phyloP scores from a whole-genome alignment of 2,888 invertebrate genomes.

The Lasioglossum morio region DNA sequence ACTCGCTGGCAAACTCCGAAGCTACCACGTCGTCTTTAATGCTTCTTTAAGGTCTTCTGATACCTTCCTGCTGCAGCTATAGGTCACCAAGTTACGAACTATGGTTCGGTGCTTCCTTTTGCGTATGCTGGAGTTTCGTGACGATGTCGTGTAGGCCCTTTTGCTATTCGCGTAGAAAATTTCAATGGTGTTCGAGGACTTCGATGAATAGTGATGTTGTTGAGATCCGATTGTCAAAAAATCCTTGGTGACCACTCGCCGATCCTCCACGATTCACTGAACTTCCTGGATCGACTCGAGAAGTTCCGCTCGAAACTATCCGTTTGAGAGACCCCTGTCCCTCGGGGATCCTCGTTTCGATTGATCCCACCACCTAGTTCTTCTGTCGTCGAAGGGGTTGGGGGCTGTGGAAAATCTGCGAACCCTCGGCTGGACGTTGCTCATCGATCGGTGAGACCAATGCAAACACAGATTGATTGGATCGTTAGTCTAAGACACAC shows the following conservation, averaged over 20 bases:
- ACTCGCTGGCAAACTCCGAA: neutral
- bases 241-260: neutral
- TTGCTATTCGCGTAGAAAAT: constrained; percentile 36
- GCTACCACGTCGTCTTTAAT: neutral
- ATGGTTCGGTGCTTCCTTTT: neutral
- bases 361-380: neutral
- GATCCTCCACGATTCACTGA: neutral
- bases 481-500: constrained; percentile 6
- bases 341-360: neutral
- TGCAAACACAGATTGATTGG: neutral
- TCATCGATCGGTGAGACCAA: constrained; percentile 7
- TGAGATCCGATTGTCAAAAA: neutral
- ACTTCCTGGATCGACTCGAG: neutral
- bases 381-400: neutral
- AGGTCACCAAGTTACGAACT: neutral
- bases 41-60: neutral
- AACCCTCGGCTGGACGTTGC: neutral
- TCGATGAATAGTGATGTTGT: neutral
- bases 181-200: neutral
- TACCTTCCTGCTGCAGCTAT: neutral
- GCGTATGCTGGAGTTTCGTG: neutral
- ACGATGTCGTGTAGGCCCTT: constrained; percentile 39
- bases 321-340: neutral
- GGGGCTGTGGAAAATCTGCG: neutral
- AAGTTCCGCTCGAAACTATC: neutral